Evolutionary conservation across 2,888 invertebrate genomes (phyloP), one percentile per base, ranked within the genome.

Genomic region (Cerastis leucographa): DNA sequence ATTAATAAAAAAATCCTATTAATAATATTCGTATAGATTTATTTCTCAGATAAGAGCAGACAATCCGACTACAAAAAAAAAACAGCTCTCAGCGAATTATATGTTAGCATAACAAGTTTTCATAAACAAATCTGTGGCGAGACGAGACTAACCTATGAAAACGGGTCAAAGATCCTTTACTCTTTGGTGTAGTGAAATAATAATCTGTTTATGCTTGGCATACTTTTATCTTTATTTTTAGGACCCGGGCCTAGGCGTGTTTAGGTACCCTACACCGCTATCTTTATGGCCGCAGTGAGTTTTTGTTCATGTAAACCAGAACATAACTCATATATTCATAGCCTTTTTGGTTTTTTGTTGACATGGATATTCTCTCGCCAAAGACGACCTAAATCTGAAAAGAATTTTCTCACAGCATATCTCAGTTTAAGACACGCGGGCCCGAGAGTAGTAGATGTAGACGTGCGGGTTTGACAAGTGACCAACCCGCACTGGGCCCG

Each of bases 41-140:
- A 35, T 61, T 35, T 12, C 12, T 40, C 12, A 40, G 22, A 40
- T 22, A 62, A 40, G 61, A 35, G 0, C 35, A 22, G 8, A 22
- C 22, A 40, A 22, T 35, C 1, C 22, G 12, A 35, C 22, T 61
- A 11, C 54, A 11, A 54, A 54, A n/a, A n/a, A 61, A 61, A 22
- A 62, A 40, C 22, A 62, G 61, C 35, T 62, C 19, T 25, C 35
- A 61, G 59, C 2, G 14, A 22, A n/a, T 46, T 49, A 51, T 29
- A 8, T 54, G 71, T 62, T 17, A 3, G 11, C 25, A 17, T 7
- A 2, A 17, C 8, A 17, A 77, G 42, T 29, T 78, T 19, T 40
- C 2, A 7, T 62, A 62, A 79, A 71, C 51, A 71, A 68, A 79
- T 49, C 6, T 79, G 62, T 35, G 49, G n/a, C 8, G 62, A 42